Conservation (phyloP, 2,888 invertebrate species). For the Trachelus stipa region DNA sequence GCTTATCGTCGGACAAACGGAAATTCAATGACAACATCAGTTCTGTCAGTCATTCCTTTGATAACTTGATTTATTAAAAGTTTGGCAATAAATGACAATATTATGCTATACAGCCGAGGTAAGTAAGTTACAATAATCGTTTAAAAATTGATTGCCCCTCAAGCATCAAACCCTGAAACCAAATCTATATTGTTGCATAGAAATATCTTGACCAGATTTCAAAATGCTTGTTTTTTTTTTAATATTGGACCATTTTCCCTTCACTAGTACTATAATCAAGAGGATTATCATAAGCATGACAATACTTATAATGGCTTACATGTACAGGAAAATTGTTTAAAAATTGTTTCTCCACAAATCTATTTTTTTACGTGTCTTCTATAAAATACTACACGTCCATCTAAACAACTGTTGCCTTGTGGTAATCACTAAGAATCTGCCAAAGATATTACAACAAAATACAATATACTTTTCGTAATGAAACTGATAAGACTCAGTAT, state of each 20-base stretch:
- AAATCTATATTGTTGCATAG: neutral
- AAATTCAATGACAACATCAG: neutral
- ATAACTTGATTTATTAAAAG: neutral
- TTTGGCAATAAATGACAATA: neutral
- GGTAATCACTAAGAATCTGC: neutral
- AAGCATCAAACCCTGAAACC: neutral
- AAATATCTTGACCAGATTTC: neutral
- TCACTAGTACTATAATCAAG: neutral
- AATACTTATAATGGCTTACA: neutral
- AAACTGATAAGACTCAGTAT: neutral
- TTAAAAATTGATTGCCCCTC: neutral
- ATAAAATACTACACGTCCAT: neutral
- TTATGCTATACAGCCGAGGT: neutral
- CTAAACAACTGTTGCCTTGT: neutral
- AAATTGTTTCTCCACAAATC: neutral
- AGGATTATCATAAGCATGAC: neutral
- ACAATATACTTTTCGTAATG: neutral
- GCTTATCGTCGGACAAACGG: neutral
- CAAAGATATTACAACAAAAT: neutral
- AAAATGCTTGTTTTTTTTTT: neutral
- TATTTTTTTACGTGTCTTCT: neutral
- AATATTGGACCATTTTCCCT: neutral
- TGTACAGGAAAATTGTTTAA: neutral
- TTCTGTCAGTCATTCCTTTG: neutral
- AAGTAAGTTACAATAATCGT: neutral